These are phyloP conservation scores for Fulmarus glacialis DNA, from an alignment of 2,113 vertebrate species.

Conservation along the genomic window DNA sequence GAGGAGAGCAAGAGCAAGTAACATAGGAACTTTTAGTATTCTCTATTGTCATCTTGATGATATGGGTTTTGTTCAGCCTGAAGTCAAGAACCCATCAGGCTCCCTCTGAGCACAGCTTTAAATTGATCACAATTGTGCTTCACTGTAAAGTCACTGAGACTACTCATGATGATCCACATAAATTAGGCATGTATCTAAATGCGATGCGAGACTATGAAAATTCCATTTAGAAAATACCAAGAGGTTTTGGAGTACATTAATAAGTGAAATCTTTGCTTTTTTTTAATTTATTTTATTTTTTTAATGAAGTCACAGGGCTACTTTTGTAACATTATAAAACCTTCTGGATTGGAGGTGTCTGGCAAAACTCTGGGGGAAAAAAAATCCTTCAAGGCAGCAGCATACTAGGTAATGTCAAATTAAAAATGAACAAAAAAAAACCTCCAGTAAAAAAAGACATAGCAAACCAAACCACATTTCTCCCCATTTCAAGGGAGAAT, in stretches of 20 bases:
- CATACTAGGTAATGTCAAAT: background rate
- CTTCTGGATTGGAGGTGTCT: background rate
- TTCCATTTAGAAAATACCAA: constrained; percentile 2
- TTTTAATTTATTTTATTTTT: background rate
- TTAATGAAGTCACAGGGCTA: background rate
- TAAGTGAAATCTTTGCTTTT: background rate
- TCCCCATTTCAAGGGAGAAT: background rate
- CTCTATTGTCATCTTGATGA: background rate
- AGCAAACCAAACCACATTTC: background rate
- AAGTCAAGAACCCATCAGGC: background rate
- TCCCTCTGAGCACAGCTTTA: background rate
- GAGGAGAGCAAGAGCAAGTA: background rate
- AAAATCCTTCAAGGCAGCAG: background rate
- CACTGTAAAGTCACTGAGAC: background rate
- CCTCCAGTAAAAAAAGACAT: background rate
- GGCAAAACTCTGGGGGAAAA: background rate
- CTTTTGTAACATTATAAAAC: background rate
- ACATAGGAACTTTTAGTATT: background rate
- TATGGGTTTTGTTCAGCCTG: background rate
- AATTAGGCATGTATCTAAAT: background rate
- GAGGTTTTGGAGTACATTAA: background rate
- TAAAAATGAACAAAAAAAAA: constrained; percentile 8
- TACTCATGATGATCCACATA: background rate
- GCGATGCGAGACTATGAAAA: background rate
- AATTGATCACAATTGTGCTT: background rate